phyloP scores from a whole-genome alignment of 2,888 invertebrate genomes.

The Magallana nippona region DNA sequence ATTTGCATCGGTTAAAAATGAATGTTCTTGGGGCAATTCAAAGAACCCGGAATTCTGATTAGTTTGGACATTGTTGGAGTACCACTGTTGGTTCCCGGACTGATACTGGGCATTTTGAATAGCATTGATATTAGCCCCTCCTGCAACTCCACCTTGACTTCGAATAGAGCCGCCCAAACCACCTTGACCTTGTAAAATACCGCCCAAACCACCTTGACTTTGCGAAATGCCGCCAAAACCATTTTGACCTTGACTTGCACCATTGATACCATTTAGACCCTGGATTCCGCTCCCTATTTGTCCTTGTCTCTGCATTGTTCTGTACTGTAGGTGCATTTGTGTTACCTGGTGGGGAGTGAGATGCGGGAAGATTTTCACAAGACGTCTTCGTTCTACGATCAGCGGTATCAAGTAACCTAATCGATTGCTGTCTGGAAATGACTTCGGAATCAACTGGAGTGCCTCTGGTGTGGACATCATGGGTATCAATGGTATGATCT shows the following conservation, averaged over 20 bases:
- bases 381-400: neutral
- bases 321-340: constrained; percentile 1
- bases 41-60: constrained; percentile 13
- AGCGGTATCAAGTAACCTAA: neutral
- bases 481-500: neutral
- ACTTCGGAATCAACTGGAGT: neutral
- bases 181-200: neutral
- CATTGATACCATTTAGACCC: neutral
- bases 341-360: constrained; percentile 1
- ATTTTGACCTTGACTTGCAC: neutral
- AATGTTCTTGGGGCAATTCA: constrained; percentile 5
- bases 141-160: neutral
- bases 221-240: neutral
- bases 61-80: neutral
- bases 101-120: neutral
- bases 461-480: neutral
- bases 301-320: constrained; percentile 2
- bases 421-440: neutral
- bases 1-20: neutral
- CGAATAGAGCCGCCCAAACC: neutral
- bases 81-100: neutral
- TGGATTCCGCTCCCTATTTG: neutral
- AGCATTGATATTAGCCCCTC: neutral
- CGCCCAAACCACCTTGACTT: constrained; percentile 1
- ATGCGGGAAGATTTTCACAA: neutral